Base-by-base conservation (phyloP, 2,888 invertebrate genomes). In the Hydropsyche betteni region DNA sequence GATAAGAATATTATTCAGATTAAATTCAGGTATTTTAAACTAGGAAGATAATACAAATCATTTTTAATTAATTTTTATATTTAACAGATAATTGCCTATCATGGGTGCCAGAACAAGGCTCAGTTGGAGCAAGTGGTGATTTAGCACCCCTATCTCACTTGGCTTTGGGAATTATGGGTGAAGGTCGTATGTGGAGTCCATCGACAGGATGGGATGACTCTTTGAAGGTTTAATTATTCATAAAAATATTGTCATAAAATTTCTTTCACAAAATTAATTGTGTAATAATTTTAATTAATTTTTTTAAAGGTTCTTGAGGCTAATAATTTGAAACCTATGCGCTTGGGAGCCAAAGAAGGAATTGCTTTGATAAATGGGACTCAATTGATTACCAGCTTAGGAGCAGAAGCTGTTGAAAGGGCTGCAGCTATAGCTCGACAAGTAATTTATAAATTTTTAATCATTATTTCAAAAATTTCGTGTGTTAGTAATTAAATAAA, bases 91-190 rank as follows among this genome's bases (percentile, higher is more conserved):
- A 88, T 24, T 91, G 91, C 80, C 84, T 92, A 36, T 88, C 91
- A 0, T 90, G 88, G 88, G 88, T 91, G 0, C 91, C 91, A 0
- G 90, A 91, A 81, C 90, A 92, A 83, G 91, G 91, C 0, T 90
- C 90, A 0, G 91, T 91, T 1, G 91, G 91, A 7, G 91, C 91
- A 16, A 89, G 89, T 79, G 91, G 91, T 0, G 91, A 91, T 82
- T 83, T 91, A 78, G 90, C 90, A 2, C 91, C 91, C 0, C 81
- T 92, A 75, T 86, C 91, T 4, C 91, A 91, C 83, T 83, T 91
- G 77, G 90, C 91, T 0, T 83, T 92, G 0, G 91, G 91, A 0
- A 83, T 91, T 80, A 86, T 91, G 81, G 91, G 91, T 10, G 91
- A 91, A 82, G 91, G 91, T 0, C 87, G 88, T 81, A 90, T 91